A percentile compares a stretch with the other conserved stretches of the same genome.
phyloP scores from a whole-genome alignment of 1,140 invertebrate species.

The Stegodyphus mimosarum region DNA sequence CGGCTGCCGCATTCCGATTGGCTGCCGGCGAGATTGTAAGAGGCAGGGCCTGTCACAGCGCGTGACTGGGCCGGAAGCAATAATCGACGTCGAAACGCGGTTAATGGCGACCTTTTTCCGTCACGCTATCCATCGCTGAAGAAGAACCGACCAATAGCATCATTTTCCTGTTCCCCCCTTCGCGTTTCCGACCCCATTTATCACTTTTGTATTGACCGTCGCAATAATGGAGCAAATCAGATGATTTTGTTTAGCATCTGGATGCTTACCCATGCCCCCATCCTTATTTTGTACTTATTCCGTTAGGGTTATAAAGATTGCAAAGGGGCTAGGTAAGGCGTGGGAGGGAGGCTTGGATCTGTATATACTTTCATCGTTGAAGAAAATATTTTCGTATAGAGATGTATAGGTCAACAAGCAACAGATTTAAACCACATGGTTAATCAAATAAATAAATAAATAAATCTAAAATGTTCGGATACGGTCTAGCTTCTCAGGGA shows the following conservation, averaged over 20 bases:
- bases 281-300: neutral
- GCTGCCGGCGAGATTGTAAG: conserved; percentile 23
- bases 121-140: conserved; percentile 35
- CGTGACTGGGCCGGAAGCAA: neutral
- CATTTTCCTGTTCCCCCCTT: neutral
- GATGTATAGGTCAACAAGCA: too few relatives aligned
- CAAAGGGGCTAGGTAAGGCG: neutral
- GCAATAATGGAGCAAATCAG: conserved; percentile 56
- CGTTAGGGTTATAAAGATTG: conserved; percentile 39
- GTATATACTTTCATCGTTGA: too few relatives aligned
- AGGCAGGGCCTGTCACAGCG: conserved; percentile 37
- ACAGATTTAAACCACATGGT: too few relatives aligned
- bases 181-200: conserved; percentile 38
- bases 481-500: too few relatives aligned
- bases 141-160: conserved; percentile 27
- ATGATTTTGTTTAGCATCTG: conserved; percentile 38
- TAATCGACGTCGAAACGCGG: conserved; percentile 43
- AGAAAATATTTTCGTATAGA: too few relatives aligned
- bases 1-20: conserved; percentile 21
- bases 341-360: neutral
- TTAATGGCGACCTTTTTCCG: conserved; percentile 44
- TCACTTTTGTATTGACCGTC: conserved; percentile 58
- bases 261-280: neutral
- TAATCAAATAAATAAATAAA: too few relatives aligned
- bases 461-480: too few relatives aligned